Base-by-base conservation (phyloP, 2,113 vertebrate species). In the Columbina picui region DNA sequence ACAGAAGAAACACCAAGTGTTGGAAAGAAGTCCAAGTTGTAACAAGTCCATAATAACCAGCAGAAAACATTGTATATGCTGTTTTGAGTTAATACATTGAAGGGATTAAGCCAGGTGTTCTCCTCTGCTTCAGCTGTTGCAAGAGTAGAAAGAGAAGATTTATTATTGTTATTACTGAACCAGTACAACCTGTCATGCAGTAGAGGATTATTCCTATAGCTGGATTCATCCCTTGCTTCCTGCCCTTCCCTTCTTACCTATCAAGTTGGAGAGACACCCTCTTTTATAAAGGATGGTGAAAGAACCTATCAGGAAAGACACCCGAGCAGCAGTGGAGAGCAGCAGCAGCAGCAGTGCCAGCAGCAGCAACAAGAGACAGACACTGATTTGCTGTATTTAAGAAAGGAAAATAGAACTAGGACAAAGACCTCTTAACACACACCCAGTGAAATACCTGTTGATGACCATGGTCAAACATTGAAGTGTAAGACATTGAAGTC, bases 401-500 rank as follows among this genome's bases (percentile, higher is more conserved):
- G 52, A 80, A 59, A 59, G 22, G 12, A 84, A 75, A 90, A 41
- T 3, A 78, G 69, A 82, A 67, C 64, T 45, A 73, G 83, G 67
- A n/a, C 30, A 16, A 75, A 89, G 53, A 64, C 13, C 27, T 47
- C 26, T 20, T 55, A 39, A 19, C 15, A 52, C 3, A 61, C 17
- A 9, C 20, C 32, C 13, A 52, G 9, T 39, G 29, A 52, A 83
- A 56, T 29, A 34, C 6, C 4, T 39, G 5, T 39, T 81, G 63
- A 56, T 26, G 50, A 65, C 6, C n/a, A 13, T 3, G 20, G n/a
- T 57, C n/a, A 27, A 77, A 80, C 12, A 77, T 12, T 0, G 0
- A 15, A 47, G 18, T 9, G 2, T 43, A 39, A 25, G 63, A 69
- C 32, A 45, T 43, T 43, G 23, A 14, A 36, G 32, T 26, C 9